These are phyloP conservation scores for Drosophila paracracens DNA, from an alignment of 2,888 invertebrate genomes.

Conservation along the genomic window DNA sequence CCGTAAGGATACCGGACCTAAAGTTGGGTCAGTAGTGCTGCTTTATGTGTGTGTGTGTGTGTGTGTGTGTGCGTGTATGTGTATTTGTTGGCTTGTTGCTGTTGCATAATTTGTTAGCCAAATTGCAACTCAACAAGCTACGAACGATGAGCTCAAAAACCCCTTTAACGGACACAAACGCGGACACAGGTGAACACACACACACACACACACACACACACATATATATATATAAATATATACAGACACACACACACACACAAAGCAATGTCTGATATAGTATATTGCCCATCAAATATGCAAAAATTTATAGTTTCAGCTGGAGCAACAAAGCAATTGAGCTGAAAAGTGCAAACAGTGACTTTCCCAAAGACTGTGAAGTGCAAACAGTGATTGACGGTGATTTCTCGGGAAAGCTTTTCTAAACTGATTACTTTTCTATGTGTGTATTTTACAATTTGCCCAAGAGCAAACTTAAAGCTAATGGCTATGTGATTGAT, in stretches of 20 bases:
- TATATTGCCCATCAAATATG: slow-evolving; percentile 68
- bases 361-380: slow-evolving; percentile 16
- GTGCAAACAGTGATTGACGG: slow-evolving; percentile 9
- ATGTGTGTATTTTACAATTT: neutral
- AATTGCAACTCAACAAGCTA: slow-evolving; percentile 77
- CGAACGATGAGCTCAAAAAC: slow-evolving; percentile 49
- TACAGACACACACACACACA: slow-evolving; percentile 1
- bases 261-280: slow-evolving; percentile 13
- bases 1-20: slow-evolving; percentile 14
- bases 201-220: slow-evolving; percentile 19
- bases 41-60: slow-evolving; percentile 18
- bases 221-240: neutral
- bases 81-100: slow-evolving; percentile 49
- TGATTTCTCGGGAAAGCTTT: neutral
- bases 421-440: neutral
- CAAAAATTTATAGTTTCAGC: slow-evolving; percentile 65
- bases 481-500: neutral
- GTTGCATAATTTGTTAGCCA: slow-evolving; percentile 78
- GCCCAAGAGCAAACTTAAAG: neutral
- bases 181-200: slow-evolving; percentile 26
- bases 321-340: slow-evolving; percentile 14
- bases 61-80: slow-evolving; percentile 24
- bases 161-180: slow-evolving; percentile 27
- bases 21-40: slow-evolving; percentile 70
- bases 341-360: slow-evolving; percentile 20